Base-by-base conservation (phyloP, 2,113 vertebrate species). In the Pseudorectes ferrugineus region DNA sequence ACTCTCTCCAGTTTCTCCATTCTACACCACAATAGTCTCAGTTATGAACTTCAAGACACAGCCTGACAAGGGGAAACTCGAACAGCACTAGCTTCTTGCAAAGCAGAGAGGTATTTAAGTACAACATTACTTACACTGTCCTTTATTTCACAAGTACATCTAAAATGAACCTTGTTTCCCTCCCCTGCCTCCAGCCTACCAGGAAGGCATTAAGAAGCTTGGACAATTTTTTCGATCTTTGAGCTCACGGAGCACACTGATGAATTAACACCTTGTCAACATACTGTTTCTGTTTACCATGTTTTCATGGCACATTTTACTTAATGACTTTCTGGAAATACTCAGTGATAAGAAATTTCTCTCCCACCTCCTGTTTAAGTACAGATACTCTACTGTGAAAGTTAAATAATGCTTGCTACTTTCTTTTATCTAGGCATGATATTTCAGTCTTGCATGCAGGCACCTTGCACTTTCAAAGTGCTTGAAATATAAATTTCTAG, bases 301-400 rank as follows among this genome's bases (percentile, higher is more conserved):
- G 66, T 29, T 95, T 92, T 85, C 76, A 33, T 85, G 63, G 55
- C 92, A 90, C 1, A 0, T 88, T 93, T 92, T 94, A 74, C 58
- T 93, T 94, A 93, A 94, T 84, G 49, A 90, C 59, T 94, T 91
- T 71, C 77, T 68, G 62, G 45, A 93, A 95, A 85, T 61, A 66
- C 33, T 88, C 38, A 55, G 25, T 65, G 61, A 35, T 61, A 73
- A 77, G 59, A 82, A 89, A 63, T 55, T 58, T 89, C 22, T 89
- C 62, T 89, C 59, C 40, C n/a, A 66, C 29, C 68, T 79, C 35
- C 66, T 85, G 22, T 71, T 88, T 62, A 91, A 85, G 45, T 23
- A 82, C 11, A 36, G 54, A 61, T 51, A 61, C 33, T 85, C 31
- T 72, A 31, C 55, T 61, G n/a, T 5, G 4, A 61, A 79, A 57